These are phyloP conservation scores for Caenorhabditis imperialis DNA, from an alignment of 2,888 invertebrate species.

Conservation along the genomic window DNA sequence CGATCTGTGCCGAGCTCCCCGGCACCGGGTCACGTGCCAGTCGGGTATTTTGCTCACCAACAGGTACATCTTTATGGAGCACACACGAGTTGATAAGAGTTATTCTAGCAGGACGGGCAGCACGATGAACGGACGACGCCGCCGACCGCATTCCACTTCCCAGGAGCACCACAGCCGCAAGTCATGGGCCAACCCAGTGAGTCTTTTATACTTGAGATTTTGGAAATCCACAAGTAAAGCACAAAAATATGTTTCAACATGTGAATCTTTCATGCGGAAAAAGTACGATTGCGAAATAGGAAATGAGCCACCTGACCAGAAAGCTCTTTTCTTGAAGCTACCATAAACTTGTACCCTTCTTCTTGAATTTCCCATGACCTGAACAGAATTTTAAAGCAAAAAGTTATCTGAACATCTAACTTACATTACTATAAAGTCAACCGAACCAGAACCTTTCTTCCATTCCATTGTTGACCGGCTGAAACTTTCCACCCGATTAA, in stretches of 20 bases:
- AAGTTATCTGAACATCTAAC: no score
- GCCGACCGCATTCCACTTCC: conserved; percentile 47
- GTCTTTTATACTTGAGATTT: conserved; percentile 10
- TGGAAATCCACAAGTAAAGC: no score
- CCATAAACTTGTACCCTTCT: no score
- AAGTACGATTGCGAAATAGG: no score
- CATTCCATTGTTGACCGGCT: conserved; percentile 17
- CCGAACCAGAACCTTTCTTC: conserved; percentile 16
- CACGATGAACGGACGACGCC: conserved; percentile 49
- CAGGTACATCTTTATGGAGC: conserved; percentile 13
- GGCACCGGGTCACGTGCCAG: conserved; percentile 32
- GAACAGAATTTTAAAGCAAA: no score
- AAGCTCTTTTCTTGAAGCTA: no score
- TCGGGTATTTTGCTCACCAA: conserved; percentile 23
- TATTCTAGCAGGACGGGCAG: conserved; percentile 4
- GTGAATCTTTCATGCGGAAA: no score
- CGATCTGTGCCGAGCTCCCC: conserved; percentile 51
- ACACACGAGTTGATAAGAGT: neutral
- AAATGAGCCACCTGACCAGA: no score
- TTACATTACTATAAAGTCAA: no score
- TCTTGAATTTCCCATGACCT: no score
- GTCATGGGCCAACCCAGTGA: conserved; percentile 48
- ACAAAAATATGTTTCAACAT: no score
- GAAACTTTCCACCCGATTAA: conserved; percentile 21
- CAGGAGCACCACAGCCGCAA: conserved; percentile 18